Evolutionary conservation across 2,888 invertebrate genomes (phyloP).

Genomic region (Aporophyla nigra): DNA sequence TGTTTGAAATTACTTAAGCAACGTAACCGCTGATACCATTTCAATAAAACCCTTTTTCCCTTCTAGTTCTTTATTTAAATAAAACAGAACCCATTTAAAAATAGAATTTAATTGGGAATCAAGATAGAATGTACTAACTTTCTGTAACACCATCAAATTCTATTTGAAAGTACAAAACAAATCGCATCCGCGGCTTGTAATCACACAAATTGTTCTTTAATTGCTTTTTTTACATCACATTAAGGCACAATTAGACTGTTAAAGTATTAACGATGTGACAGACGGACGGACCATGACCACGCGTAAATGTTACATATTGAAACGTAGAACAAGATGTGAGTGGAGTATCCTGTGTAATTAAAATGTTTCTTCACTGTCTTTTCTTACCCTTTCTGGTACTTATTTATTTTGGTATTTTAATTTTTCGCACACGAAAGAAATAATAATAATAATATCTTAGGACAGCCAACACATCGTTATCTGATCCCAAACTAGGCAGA

Average conservation of each 20-base stretch:
- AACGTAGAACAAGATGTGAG: constrained; percentile 46
- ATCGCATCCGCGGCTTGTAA: constrained; percentile 61
- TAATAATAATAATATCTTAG: too few relatives aligned
- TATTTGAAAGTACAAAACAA: constrained; percentile 56
- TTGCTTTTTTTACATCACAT: constrained; percentile 74
- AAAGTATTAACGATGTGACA: constrained; percentile 78
- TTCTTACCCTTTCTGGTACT: too few relatives aligned
- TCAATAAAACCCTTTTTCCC: constrained; percentile 5
- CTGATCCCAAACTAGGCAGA: too few relatives aligned
- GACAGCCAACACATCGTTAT: too few relatives aligned
- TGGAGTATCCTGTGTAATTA: constrained; percentile 38
- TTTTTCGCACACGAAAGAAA: too few relatives aligned
- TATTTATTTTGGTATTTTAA: too few relatives aligned
- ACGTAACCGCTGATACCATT: not conserved
- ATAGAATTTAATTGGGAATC: constrained; percentile 26
- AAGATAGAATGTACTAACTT: constrained; percentile 8
- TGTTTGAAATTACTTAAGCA: too few relatives aligned
- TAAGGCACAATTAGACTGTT: constrained; percentile 73
- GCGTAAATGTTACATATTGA: constrained; percentile 68
- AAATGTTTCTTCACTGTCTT: not conserved
- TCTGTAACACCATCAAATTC: constrained; percentile 44
- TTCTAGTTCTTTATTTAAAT: constrained; percentile 10
- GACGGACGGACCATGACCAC: constrained; percentile 71
- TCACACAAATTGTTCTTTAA: constrained; percentile 77
- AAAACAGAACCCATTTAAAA: constrained; percentile 29